Evolutionary conservation across 2,888 invertebrate species (phyloP).

Genomic region (Limnephilus marmoratus): DNA sequence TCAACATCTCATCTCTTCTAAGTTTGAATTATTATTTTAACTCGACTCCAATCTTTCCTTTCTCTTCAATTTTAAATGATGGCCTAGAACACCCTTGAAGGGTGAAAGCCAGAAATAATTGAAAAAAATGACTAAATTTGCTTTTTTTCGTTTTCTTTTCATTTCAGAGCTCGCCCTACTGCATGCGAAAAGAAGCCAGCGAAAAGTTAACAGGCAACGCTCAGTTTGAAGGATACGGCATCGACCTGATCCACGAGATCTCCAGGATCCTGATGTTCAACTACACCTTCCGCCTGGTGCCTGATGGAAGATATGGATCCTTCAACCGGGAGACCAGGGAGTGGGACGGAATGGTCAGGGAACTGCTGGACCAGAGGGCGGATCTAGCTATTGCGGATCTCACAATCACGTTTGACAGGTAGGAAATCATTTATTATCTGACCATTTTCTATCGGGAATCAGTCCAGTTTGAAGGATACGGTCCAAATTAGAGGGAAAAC

Average conservation of each 20-base stretch:
- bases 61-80: no score
- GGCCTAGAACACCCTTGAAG: no score
- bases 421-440: conserved; percentile 71
- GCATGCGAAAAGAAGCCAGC: conserved; percentile 94
- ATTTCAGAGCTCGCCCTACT: conserved; percentile 95
- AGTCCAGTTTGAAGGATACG: no score
- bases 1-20: no score
- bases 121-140: neutral
- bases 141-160: neutral
- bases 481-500: no score
- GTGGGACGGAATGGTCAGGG: conserved; percentile 95
- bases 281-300: conserved; percentile 90
- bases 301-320: conserved; percentile 91
- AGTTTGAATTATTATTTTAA: no score
- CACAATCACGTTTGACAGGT: conserved; percentile 97
- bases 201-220: conserved; percentile 92
- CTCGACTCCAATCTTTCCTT: no score
- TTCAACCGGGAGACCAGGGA: conserved; percentile 89
- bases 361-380: conserved; percentile 91
- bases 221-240: conserved; percentile 95
- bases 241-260: conserved; percentile 96
- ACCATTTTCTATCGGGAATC: no score
- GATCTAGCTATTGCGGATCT: conserved; percentile 98
- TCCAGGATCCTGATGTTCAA: conserved; percentile 91
- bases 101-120: no score